Evolutionary conservation across 2,888 invertebrate genomes (phyloP), one percentile per base, ranked within the genome.

Genomic region (Lamellibrachia columna): DNA sequence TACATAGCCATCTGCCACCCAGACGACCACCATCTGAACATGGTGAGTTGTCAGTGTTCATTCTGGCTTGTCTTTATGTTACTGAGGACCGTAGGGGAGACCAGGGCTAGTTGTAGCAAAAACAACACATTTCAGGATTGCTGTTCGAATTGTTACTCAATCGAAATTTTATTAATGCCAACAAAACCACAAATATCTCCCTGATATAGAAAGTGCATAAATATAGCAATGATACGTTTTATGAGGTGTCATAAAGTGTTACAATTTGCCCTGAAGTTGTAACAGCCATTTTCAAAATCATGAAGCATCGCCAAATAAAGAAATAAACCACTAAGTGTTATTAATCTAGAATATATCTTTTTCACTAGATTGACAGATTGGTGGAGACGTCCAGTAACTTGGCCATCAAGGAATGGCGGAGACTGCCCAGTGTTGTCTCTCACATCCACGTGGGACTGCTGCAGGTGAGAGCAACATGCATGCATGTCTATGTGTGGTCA

Each of bases 401-500:
- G 94, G 99, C 99, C 95, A 98, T 99, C 97, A 98, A 98, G 95
- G 99, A 99, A 97, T 99, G 99, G 99, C 97, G 99, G 93, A 97
- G 99, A 92, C 97, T 99, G 95, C 99, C 99, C 8, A 98, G 98
- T 95, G 98, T 99, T 93, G 99, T 99, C 15, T 98, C 98, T 6
- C 98, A 99, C 97, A 98, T 98, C 94, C 99, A 99, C 97, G 97
- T 99, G 94, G 98, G 98, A 91, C 97, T 99, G 93, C 97, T 99
- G 90, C 98, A 99, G 95, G 97, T 97, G 93, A 92, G 92, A 2
- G 40, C 28, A 7, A 11, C 90, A 75, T 40, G 75, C 75, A 75
- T 3, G 22, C 75, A 75, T 75, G 75, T 22, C 22, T 75, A 6
- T 22, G 4, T 75, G 75, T 15, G 22, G 40, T 40, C 40, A 40